These are phyloP conservation scores for Macrotus californicus DNA, from an alignment of 2,113 vertebrate genomes.

Conservation along the genomic window DNA sequence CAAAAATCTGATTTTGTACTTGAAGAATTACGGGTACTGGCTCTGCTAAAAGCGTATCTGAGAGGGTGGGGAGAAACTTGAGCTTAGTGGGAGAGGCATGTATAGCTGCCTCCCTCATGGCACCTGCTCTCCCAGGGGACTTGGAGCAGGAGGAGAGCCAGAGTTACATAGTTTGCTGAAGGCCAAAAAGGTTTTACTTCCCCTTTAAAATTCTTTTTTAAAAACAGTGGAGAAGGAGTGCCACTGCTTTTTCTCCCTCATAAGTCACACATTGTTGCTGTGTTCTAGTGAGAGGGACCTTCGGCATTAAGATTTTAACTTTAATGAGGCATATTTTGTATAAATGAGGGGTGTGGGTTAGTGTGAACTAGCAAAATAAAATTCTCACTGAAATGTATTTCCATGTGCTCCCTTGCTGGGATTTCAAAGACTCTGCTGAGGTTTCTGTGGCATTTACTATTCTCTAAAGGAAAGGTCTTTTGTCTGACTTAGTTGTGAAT, in stretches of 20 bases:
- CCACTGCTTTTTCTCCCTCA: background rate
- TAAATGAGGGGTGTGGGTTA: background rate
- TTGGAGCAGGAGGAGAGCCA: background rate
- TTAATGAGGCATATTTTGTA: background rate
- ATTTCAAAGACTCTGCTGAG: background rate
- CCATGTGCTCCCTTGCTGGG: background rate
- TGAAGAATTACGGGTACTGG: background rate
- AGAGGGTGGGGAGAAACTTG: background rate
- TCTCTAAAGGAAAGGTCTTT: background rate
- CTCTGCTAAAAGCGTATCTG: background rate
- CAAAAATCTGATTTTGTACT: background rate
- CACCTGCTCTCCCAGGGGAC: rapidly evolving
- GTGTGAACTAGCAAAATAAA: background rate
- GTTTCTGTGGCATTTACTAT: background rate
- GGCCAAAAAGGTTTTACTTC: background rate
- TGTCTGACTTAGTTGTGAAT: background rate
- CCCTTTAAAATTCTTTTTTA: background rate
- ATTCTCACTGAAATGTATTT: background rate
- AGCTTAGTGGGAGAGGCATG: background rate
- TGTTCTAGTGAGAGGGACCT: background rate
- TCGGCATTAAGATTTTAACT: background rate
- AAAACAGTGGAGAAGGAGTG: background rate
- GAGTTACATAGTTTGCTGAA: background rate
- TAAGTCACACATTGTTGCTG: background rate
- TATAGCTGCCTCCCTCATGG: background rate